These are phyloP conservation scores for Nibea coibor DNA, from an alignment of 2,113 vertebrate species.

Conservation along the genomic window DNA sequence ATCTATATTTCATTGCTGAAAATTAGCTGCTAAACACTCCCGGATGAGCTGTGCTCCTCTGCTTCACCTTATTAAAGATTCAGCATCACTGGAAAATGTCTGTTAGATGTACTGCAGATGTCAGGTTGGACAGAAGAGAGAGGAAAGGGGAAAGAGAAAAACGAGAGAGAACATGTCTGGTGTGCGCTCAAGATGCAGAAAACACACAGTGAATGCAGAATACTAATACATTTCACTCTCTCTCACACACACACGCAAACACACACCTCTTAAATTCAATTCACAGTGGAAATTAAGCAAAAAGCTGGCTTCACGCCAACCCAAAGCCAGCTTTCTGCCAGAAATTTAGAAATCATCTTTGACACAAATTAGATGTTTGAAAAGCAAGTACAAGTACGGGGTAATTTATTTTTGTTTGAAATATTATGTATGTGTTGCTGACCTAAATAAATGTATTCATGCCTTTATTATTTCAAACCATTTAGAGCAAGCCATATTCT, in stretches of 20 bases:
- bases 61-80: conserved; percentile 60
- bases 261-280: background rate
- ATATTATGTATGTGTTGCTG: background rate
- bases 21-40: conserved; percentile 36
- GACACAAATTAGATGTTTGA: background rate
- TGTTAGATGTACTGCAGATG: conserved; percentile 14
- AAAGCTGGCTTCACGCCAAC: background rate
- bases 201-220: conserved; percentile 1
- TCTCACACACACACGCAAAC: background rate
- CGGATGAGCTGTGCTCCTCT: conserved; percentile 33
- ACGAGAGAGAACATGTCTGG: conserved; percentile 1
- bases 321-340: background rate
- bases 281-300: background rate
- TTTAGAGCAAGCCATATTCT: background rate
- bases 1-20: conserved; percentile 52
- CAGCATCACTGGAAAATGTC: conserved; percentile 32
- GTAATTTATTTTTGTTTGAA: background rate
- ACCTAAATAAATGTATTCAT: background rate
- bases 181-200: background rate
- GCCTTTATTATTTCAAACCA: conserved; percentile 20
- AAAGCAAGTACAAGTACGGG: background rate
- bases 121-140: background rate
- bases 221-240: too few species aligned
- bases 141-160: background rate
- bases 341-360: background rate